phyloP scores from a whole-genome alignment of 2,113 vertebrate genomes.

The Platysternon megacephalum region DNA sequence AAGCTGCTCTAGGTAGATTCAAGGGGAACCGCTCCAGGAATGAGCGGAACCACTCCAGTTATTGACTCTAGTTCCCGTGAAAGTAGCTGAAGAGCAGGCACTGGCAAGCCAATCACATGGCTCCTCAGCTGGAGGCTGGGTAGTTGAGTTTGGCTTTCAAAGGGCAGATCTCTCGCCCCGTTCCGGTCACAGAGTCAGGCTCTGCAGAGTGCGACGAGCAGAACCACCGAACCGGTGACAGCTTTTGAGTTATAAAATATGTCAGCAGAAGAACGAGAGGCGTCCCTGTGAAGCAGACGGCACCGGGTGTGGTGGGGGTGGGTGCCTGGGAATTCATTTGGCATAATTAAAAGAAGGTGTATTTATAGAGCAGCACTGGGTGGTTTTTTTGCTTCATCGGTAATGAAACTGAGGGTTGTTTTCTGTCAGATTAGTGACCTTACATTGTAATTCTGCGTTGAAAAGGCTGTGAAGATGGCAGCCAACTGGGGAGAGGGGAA shows the following conservation, averaged over 20 bases:
- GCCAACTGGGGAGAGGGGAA: not conserved
- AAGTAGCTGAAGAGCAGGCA: accelerated
- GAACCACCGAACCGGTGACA: accelerated
- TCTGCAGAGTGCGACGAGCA: not conserved
- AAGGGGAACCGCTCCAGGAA: not conserved
- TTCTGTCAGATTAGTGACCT: not conserved
- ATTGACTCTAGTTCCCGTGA: accelerated
- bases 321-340: slow-evolving; percentile 4
- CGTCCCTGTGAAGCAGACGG: not conserved
- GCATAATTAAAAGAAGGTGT: slow-evolving; percentile 62
- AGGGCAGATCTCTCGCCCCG: not conserved
- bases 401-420: not conserved
- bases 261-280: not conserved
- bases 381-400: not conserved
- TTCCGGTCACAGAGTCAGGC: accelerated
- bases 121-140: not conserved
- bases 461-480: not conserved
- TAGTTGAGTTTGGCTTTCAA: not conserved
- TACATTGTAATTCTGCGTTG: accelerated
- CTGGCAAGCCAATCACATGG: not conserved
- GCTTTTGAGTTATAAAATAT: not conserved
- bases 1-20: slow-evolving; percentile 16
- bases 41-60: not conserved
- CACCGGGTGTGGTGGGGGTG: too few species aligned
- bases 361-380: slow-evolving; percentile 53